phyloP scores from a whole-genome alignment of 2,797 vertebrate species.

The Gadopsis marmoratus region DNA sequence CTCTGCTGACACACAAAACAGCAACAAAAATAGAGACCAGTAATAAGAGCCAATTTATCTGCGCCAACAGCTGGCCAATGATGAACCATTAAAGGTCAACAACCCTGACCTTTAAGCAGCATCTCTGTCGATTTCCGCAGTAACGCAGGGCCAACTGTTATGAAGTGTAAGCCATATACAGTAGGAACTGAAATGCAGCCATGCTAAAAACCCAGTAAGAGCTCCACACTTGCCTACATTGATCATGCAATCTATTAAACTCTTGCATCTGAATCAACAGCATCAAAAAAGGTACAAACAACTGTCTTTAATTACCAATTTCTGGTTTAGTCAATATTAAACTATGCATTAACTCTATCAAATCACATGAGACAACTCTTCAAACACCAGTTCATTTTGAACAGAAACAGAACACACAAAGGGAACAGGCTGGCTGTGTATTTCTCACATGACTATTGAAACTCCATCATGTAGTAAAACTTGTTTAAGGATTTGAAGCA shows the following conservation, averaged over 20 bases:
- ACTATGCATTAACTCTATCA: background rate
- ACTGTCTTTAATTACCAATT: too few relatives aligned
- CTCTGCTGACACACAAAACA: background rate
- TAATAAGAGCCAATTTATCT: constrained; percentile 26
- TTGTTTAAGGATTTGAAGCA: background rate
- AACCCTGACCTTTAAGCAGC: constrained; percentile 27
- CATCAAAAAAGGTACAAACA: background rate
- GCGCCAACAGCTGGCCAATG: constrained; percentile 1
- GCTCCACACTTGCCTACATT: background rate
- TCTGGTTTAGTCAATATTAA: background rate
- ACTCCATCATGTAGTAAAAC: background rate
- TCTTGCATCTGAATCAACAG: background rate
- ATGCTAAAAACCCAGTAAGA: background rate
- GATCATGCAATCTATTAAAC: background rate
- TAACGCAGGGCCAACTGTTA: background rate
- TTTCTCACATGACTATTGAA: background rate
- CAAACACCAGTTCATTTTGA: background rate
- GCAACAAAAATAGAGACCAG: constrained; percentile 29
- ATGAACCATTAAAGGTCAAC: constrained; percentile 31
- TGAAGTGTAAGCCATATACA: background rate
- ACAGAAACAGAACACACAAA: background rate
- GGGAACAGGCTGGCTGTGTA: background rate
- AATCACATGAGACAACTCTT: background rate
- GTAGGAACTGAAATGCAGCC: background rate
- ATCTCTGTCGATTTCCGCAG: constrained; percentile 14